Evolutionary conservation across 2,888 invertebrate species (phyloP).

Genomic region (Piscicola geometra): DNA sequence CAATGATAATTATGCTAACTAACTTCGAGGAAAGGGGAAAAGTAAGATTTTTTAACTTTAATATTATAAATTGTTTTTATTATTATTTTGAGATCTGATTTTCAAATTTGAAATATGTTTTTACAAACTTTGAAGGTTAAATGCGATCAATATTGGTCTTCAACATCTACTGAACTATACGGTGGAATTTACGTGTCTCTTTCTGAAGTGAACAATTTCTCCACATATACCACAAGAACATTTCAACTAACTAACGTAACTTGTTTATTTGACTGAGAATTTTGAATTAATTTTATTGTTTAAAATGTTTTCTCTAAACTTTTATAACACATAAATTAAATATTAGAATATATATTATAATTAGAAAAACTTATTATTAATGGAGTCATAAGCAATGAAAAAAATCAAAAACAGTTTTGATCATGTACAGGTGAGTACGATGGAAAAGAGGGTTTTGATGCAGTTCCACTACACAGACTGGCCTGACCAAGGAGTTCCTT

Average conservation of each 20-base stretch:
- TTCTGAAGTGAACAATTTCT: slow-evolving; percentile 4
- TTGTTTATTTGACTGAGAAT: background rate
- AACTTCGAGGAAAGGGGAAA: slow-evolving; percentile 51
- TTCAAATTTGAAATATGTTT: no score
- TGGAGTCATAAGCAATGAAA: no score
- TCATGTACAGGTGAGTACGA: slow-evolving; percentile 22
- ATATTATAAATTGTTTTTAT: no score
- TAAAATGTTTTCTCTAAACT: background rate
- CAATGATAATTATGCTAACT: slow-evolving; percentile 73
- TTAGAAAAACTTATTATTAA: no score
- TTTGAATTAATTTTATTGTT: background rate
- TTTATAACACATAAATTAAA: background rate
- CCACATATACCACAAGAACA: slow-evolving; percentile 22
- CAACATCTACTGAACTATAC: slow-evolving; percentile 22
- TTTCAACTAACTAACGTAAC: slow-evolving; percentile 28
- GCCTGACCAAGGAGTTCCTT: slow-evolving; percentile 27
- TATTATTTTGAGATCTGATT: no score
- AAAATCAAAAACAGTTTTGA: no score
- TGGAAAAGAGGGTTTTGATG: slow-evolving; percentile 18
- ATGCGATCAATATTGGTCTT: slow-evolving; percentile 33
- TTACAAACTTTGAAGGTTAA: slow-evolving; percentile 2
- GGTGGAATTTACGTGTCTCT: slow-evolving; percentile 26
- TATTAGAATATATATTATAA: background rate
- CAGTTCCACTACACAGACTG: slow-evolving; percentile 24
- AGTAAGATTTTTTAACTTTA: no score